A percentile compares a stretch with the other conserved stretches of the same genome.
phyloP scores from a whole-genome alignment of 2,797 vertebrate species.

The Lepilemur ruficaudatus region DNA sequence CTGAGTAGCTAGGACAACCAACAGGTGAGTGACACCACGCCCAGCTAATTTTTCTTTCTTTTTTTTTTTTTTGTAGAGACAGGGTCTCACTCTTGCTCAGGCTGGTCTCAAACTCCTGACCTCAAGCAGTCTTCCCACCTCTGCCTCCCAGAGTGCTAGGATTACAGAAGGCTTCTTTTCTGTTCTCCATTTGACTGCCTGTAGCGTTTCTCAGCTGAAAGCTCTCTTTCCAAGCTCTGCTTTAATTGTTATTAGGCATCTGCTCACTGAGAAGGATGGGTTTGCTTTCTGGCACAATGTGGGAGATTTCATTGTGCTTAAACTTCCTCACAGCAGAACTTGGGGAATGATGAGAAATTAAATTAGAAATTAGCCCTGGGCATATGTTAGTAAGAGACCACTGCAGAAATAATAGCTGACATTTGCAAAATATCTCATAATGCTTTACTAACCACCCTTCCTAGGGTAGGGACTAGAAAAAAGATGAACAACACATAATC shows the following conservation, averaged over 20 bases:
- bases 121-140: too few species aligned
- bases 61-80: too few species aligned
- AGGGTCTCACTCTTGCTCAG: too few species aligned
- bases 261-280: background rate
- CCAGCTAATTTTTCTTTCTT: too few species aligned
- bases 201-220: background rate
- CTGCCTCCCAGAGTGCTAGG: too few species aligned
- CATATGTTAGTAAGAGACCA: background rate
- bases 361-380: background rate
- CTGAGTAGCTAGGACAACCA: too few species aligned
- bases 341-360: background rate
- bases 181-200: background rate
- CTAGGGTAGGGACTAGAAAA: background rate
- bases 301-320: background rate
- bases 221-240: background rate
- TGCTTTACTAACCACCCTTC: background rate
- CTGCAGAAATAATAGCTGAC: background rate
- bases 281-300: background rate
- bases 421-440: background rate
- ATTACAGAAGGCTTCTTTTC: background rate
- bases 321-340: background rate
- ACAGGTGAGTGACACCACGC: too few species aligned
- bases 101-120: too few species aligned
- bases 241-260: slow-evolving; percentile 12
- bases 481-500: background rate